These are phyloP conservation scores for Ostrea denselamellosa DNA, from an alignment of 1,140 invertebrate genomes.

Conservation along the genomic window DNA sequence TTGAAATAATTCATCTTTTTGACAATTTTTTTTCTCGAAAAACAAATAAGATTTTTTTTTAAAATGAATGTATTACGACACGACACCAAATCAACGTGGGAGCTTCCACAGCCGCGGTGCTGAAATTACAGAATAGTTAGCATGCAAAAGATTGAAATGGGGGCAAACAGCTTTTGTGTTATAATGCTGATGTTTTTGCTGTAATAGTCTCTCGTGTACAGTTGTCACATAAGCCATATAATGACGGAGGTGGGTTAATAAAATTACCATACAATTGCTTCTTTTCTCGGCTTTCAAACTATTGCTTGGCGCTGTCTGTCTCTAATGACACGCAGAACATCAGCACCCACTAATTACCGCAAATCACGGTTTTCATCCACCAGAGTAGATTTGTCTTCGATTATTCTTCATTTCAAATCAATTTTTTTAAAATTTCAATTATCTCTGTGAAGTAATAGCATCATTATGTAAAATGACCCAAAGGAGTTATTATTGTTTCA, in stretches of 20 bases:
- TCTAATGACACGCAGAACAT: conserved; percentile 36
- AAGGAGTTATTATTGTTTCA: neutral
- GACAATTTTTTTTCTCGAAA: neutral
- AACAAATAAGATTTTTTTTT: neutral
- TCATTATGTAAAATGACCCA: neutral
- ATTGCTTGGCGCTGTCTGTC: neutral
- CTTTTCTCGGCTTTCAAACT: conserved; percentile 13
- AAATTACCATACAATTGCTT: conserved; percentile 52
- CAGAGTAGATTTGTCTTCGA: neutral
- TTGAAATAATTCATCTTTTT: neutral
- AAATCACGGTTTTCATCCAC: conserved; percentile 7
- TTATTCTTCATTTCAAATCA: neutral
- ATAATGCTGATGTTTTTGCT: conserved; percentile 39
- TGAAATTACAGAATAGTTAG: conserved; percentile 31
- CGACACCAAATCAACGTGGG: neutral
- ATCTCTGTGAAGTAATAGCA: neutral
- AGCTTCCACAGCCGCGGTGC: neutral
- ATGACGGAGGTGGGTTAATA: conserved; percentile 57
- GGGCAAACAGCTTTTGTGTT: conserved; percentile 21
- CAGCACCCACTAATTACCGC: neutral
- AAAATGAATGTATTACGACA: conserved; percentile 1
- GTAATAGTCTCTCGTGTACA: conserved; percentile 53
- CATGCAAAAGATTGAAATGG: conserved; percentile 10
- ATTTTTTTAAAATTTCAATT: neutral
- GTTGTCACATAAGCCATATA: conserved; percentile 49